Evolutionary conservation across 2,888 invertebrate species (phyloP).

Genomic region (Apotomis capreana): DNA sequence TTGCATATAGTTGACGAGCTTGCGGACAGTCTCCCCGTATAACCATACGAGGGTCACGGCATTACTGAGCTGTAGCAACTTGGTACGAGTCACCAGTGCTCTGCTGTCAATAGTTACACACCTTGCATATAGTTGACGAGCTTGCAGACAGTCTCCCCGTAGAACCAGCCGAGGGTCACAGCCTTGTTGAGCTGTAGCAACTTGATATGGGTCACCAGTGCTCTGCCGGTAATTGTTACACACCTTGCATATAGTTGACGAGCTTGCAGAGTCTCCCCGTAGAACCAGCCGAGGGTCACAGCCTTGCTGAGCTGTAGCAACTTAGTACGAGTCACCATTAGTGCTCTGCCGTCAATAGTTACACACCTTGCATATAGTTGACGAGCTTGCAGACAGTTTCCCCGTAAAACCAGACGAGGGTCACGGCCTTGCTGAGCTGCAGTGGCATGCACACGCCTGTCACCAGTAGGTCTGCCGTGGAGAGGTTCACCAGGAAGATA

Average conservation of each 20-base stretch:
- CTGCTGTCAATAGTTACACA: constrained; percentile 80
- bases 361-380: constrained; percentile 88
- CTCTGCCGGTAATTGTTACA: not conserved
- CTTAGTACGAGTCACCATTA: constrained; percentile 46
- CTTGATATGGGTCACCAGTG: not conserved
- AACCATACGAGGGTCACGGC: constrained; percentile 88
- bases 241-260: constrained; percentile 89
- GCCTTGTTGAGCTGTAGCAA: constrained; percentile 80
- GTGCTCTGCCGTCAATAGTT: too few species aligned
- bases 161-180: constrained; percentile 87
- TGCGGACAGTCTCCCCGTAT: constrained; percentile 89
- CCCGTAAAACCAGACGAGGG: constrained; percentile 88
- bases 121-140: constrained; percentile 89
- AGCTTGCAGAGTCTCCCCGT: constrained; percentile 90
- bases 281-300: constrained; percentile 87
- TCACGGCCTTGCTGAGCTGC: constrained; percentile 87
- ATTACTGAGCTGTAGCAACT: constrained; percentile 89
- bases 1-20: constrained; percentile 88
- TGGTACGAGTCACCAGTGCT: constrained; percentile 87
- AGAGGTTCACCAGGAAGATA: constrained; percentile 89
- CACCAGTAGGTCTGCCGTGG: constrained; percentile 88
- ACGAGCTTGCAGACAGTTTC: constrained; percentile 88
- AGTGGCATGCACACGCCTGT: constrained; percentile 89
- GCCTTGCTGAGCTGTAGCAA: constrained; percentile 80
- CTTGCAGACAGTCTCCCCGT: constrained; percentile 89